These are phyloP conservation scores for Poecilia picta DNA, from an alignment of 2,797 vertebrate species.

Conservation along the genomic window DNA sequence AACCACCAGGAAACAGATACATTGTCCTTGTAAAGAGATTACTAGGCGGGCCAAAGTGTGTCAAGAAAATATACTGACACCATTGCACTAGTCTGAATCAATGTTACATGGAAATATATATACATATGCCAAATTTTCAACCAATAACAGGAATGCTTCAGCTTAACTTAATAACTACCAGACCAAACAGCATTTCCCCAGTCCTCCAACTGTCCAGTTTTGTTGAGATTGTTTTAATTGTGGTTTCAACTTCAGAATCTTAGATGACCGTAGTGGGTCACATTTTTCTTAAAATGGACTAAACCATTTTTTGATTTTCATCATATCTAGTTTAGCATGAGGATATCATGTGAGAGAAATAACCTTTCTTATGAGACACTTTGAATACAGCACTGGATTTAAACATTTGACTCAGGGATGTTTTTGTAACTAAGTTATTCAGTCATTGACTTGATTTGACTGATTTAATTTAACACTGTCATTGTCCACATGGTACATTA, in stretches of 20 bases:
- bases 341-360: background rate
- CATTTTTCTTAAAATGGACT: background rate
- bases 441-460: background rate
- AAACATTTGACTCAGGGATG: background rate
- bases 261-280: background rate
- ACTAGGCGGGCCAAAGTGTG: background rate
- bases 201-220: background rate
- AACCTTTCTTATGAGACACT: background rate
- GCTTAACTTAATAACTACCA: background rate
- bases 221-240: background rate
- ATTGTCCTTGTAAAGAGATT: background rate
- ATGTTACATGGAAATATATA: too few relatives aligned
- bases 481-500: background rate
- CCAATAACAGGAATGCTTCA: background rate
- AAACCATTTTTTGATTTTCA: background rate
- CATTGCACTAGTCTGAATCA: background rate
- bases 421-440: background rate
- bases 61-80: background rate
- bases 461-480: too few relatives aligned
- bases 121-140: too few relatives aligned
- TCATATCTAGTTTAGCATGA: background rate
- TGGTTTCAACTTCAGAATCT: background rate
- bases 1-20: background rate
- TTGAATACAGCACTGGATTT: background rate
- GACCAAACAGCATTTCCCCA: background rate